These are phyloP conservation scores for Heliconius ethilla DNA, from an alignment of 2,888 invertebrate species.

Conservation along the genomic window DNA sequence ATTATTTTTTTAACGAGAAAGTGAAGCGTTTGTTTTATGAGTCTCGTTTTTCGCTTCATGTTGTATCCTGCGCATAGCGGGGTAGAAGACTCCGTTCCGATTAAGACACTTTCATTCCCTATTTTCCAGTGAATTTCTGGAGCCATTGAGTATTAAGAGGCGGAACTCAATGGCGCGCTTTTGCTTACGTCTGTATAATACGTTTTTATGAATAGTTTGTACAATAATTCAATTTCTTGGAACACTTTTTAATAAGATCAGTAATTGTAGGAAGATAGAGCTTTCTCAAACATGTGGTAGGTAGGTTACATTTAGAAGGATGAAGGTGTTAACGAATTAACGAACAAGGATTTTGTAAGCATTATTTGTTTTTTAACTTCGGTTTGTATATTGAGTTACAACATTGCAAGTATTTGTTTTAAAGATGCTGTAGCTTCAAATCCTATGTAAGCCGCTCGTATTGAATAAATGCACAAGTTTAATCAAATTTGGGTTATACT, in stretches of 20 bases:
- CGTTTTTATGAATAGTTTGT: too few species aligned
- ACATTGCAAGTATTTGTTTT: not conserved
- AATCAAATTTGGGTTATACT: not conserved
- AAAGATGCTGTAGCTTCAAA: not conserved
- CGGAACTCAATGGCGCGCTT: too few species aligned
- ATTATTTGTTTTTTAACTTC: not conserved
- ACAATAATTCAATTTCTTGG: too few species aligned
- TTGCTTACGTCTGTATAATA: too few species aligned
- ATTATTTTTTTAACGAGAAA: not conserved
- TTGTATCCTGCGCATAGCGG: too few species aligned
- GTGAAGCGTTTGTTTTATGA: not conserved
- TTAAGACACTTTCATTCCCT: too few species aligned
- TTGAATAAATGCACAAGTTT: not conserved
- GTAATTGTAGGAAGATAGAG: not conserved
- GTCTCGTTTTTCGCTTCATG: too few species aligned
- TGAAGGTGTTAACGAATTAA: not conserved
- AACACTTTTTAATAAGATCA: too few species aligned
- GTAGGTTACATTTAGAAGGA: slow-evolving; percentile 8
- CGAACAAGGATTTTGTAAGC: not conserved
- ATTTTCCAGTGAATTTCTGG: too few species aligned
- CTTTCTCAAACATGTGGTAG: not conserved
- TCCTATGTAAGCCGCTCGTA: not conserved
- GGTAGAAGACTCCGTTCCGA: too few species aligned
- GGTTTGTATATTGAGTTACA: not conserved
- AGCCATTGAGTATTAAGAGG: too few species aligned